Base-by-base conservation (phyloP, 2,797 vertebrate genomes). In the Mastacembelus armatus region DNA sequence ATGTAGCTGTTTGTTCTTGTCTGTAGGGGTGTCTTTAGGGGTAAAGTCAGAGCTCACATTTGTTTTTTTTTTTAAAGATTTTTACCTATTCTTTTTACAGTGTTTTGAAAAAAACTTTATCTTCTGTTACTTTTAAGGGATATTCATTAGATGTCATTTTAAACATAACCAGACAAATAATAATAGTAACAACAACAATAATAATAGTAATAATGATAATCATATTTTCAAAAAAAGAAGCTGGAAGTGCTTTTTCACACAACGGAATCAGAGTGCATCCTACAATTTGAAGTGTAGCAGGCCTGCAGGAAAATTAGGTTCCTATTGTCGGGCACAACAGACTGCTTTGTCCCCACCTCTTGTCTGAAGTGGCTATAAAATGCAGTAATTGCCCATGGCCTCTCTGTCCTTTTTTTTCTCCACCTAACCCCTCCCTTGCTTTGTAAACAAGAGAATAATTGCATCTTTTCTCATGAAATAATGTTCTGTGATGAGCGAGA, bases 351-450 rank as follows among this genome's bases (percentile, higher is more conserved):
- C 49, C 29, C 24, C 55, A 66, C 33, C 61, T 67, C 49, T 74
- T 62, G 32, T 59, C 63, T 78, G 45, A 70, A 71, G 66, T 65
- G 44, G 32, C 38, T 65, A 10, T 60, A 59, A 67, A 72, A 62
- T 57, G 51, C 35, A 57, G 15, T 69, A 45, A 76, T 58, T 76
- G 48, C 45, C 48, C 10, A 11, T 48, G 50, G 44, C 36, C 51
- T 65, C 43, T 48, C 19, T 33, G n/a, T 59, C n/a, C n/a, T n/a
- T n/a, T 48, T 42, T 62, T 55, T 35, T 21, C 56, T 45, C 22
- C 45, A 56, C 51, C 40, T 54, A 59, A 61, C 16, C 24, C 42
- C 42, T 62, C 32, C 32, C 1, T 33, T 1, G 4, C 22, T 75
- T 33, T 59, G 63, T 32, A 10, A 83, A 70, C 65, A 47, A 39